Evolutionary conservation across 1,140 invertebrate genomes (phyloP).

Genomic region (Antheraea mylitta): DNA sequence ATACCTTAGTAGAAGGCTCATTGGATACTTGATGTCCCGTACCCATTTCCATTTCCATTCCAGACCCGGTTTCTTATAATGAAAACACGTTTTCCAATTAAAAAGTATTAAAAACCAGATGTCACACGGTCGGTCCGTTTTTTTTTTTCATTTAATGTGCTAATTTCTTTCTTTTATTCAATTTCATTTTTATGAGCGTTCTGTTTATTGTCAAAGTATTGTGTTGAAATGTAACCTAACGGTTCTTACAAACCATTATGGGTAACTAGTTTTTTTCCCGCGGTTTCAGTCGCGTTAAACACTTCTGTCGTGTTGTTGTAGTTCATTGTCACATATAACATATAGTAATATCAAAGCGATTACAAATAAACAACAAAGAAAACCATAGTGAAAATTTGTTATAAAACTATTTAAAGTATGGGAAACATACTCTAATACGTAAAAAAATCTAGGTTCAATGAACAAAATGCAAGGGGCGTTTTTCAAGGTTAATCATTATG

Average conservation of each 20-base stretch:
- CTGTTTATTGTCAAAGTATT: not conserved
- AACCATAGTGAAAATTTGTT: too few species aligned
- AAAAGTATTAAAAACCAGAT: constrained; percentile 25
- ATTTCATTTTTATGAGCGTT: constrained; percentile 9
- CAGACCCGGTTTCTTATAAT: constrained; percentile 5
- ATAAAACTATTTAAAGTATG: too few species aligned
- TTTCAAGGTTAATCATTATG: too few species aligned
- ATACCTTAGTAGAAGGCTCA: not conserved
- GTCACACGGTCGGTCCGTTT: not conserved
- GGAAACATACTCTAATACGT: too few species aligned
- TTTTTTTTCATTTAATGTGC: not conserved
- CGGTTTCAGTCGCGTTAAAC: too few species aligned
- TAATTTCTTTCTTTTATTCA: constrained; percentile 5
- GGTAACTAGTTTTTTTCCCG: too few species aligned
- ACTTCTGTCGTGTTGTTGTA: too few species aligned
- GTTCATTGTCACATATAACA: too few species aligned
- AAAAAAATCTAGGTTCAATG: too few species aligned
- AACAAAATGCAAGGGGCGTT: too few species aligned
- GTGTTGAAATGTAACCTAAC: not conserved
- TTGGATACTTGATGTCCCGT: not conserved
- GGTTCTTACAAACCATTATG: not conserved
- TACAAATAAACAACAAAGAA: too few species aligned
- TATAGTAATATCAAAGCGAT: too few species aligned
- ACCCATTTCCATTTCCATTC: not conserved
- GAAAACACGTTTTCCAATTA: constrained; percentile 28